Percentiles rank a stretch among this genome's conserved stretches.
phyloP scores from a whole-genome alignment of 1,140 invertebrate species.

The Trachymyrmex cornetzi region DNA sequence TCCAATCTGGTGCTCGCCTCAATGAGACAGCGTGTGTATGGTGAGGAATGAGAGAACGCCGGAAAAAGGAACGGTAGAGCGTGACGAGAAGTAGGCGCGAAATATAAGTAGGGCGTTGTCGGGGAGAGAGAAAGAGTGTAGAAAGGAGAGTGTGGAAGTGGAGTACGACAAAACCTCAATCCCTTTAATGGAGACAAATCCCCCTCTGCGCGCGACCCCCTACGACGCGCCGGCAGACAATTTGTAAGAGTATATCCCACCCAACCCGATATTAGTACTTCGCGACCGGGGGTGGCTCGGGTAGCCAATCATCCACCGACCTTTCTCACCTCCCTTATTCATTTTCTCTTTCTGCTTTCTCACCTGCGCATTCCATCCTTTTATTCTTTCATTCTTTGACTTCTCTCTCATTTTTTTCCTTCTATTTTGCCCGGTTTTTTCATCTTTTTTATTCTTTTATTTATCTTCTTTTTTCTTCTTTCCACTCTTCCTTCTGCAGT shows the following conservation, averaged over 20 bases:
- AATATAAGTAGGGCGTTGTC: slow-evolving; percentile 48
- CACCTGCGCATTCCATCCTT: slow-evolving; percentile 22
- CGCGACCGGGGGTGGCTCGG: slow-evolving; percentile 66
- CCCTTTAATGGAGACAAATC: slow-evolving; percentile 87
- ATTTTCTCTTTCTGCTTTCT: slow-evolving; percentile 15
- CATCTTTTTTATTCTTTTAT: neutral
- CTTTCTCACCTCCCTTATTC: slow-evolving; percentile 59
- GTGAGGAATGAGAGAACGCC: neutral
- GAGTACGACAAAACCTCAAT: slow-evolving; percentile 86
- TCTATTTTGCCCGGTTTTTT: neutral
- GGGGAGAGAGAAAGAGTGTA: slow-evolving; percentile 36
- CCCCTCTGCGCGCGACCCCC: slow-evolving; percentile 75
- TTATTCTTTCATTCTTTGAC: slow-evolving; percentile 31
- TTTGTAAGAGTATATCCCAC: slow-evolving; percentile 85
- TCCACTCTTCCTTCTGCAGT: neutral
- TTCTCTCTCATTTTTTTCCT: slow-evolving; percentile 9
- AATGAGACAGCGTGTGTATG: slow-evolving; percentile 14
- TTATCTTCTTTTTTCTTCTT: slow-evolving; percentile 23
- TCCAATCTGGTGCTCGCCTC: slow-evolving; percentile 59
- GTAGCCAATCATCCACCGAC: slow-evolving; percentile 77
- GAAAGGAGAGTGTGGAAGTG: slow-evolving; percentile 69
- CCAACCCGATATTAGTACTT: slow-evolving; percentile 78
- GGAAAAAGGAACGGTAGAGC: neutral
- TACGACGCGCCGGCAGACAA: slow-evolving; percentile 79
- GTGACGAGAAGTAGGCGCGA: slow-evolving; percentile 13